A percentile compares a stretch with the other conserved stretches of the same genome.
Conservation (phyloP, 2,888 invertebrate species). For the Thymelicus acteon region DNA sequence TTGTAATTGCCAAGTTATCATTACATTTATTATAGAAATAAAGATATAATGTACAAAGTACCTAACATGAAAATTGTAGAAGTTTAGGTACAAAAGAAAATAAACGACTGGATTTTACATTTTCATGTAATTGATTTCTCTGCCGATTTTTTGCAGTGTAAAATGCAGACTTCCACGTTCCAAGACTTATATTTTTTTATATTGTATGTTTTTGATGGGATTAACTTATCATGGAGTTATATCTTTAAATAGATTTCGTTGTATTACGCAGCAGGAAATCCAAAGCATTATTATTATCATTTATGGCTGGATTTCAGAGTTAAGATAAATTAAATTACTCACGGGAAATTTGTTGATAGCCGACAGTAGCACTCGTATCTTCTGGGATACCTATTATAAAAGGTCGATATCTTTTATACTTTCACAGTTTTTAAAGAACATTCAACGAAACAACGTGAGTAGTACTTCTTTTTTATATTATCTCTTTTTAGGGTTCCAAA, state of each 20-base stretch:
- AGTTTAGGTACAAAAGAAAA: too few species aligned
- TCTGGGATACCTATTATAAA: slow-evolving; percentile 21
- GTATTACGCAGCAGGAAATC: slow-evolving; percentile 36
- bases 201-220: too few species aligned
- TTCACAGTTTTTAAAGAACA: slow-evolving; percentile 15
- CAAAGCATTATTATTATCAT: slow-evolving; percentile 9
- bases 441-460: slow-evolving; percentile 20
- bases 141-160: too few species aligned
- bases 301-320: slow-evolving; percentile 38
- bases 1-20: too few species aligned
- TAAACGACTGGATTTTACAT: too few species aligned
- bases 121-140: too few species aligned
- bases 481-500: too few species aligned
- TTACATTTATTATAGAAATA: too few species aligned
- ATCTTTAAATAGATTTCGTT: not conserved
- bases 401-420: slow-evolving; percentile 31
- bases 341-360: slow-evolving; percentile 18
- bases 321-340: slow-evolving; percentile 25
- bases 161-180: not conserved
- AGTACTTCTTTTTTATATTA: too few species aligned
- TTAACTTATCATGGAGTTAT: too few species aligned
- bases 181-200: not conserved
- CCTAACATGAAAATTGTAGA: too few species aligned
- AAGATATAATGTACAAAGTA: too few species aligned
- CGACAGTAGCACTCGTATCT: slow-evolving; percentile 6